Conservation (phyloP, 2,888 invertebrate species). For the Odontomyia ornata region DNA sequence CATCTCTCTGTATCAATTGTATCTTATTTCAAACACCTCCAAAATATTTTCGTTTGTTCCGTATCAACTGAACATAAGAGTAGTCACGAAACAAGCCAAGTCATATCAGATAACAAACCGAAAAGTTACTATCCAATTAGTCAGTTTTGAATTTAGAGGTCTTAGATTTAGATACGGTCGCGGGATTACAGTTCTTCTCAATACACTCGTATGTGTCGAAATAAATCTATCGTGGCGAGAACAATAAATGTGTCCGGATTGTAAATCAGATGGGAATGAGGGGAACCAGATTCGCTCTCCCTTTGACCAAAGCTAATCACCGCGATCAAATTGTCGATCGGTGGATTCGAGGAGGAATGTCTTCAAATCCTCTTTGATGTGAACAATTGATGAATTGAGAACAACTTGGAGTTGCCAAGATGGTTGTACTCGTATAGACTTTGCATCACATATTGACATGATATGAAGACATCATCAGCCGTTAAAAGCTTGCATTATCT, state of each 20-base stretch:
- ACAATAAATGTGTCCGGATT: constrained; percentile 40
- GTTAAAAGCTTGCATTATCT: too few relatives aligned
- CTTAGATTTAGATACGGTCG: constrained; percentile 45
- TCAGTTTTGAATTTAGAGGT: constrained; percentile 42
- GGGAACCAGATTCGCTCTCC: not conserved
- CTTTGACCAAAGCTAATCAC: constrained; percentile 26
- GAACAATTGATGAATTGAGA: not conserved
- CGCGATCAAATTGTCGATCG: constrained; percentile 29
- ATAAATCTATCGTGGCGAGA: constrained; percentile 30
- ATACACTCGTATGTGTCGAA: not conserved
- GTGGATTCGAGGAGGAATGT: not conserved
- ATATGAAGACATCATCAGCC: too few relatives aligned
- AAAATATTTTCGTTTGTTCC: constrained; percentile 32
- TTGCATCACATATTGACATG: too few relatives aligned
- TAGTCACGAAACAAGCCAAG: constrained; percentile 47
- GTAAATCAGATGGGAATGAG: constrained; percentile 29
- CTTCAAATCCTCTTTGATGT: constrained; percentile 25
- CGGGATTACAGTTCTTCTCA: constrained; percentile 4
- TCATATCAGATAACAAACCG: constrained; percentile 45
- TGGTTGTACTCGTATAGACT: too few relatives aligned
- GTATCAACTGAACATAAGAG: not conserved
- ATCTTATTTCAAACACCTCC: constrained; percentile 10
- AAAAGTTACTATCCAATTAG: constrained; percentile 48
- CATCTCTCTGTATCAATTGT: not conserved
- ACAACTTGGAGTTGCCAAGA: not conserved